These are phyloP conservation scores for Protaetia brevitarsis DNA, from an alignment of 1,140 invertebrate genomes.

Conservation along the genomic window DNA sequence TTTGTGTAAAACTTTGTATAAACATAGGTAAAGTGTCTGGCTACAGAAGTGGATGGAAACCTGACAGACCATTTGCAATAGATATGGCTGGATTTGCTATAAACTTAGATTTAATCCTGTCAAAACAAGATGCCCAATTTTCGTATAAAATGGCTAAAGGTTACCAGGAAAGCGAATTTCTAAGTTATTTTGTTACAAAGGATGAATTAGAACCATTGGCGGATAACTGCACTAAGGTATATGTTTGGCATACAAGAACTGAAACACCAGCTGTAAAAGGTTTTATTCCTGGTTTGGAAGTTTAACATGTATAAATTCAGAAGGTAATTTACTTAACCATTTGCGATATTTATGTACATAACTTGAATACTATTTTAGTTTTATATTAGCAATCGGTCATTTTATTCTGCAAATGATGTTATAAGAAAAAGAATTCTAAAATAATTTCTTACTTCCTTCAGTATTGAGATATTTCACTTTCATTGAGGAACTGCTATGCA, in stretches of 20 bases:
- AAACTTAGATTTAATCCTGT: slow-evolving; percentile 75
- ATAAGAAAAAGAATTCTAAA: too few relatives aligned
- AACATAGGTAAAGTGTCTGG: slow-evolving; percentile 69
- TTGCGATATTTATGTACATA: neutral
- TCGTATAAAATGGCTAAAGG: slow-evolving; percentile 80
- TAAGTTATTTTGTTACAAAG: slow-evolving; percentile 73
- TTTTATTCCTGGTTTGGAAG: slow-evolving; percentile 74
- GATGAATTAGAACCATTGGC: slow-evolving; percentile 86
- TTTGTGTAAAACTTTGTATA: too few relatives aligned
- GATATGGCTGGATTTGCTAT: slow-evolving; percentile 99
- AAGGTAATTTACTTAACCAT: too few relatives aligned
- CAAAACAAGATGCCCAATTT: slow-evolving; percentile 76
- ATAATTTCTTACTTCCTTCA: too few relatives aligned
- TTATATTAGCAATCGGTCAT: too few relatives aligned
- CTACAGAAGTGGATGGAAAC: slow-evolving; percentile 83
- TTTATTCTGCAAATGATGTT: too few relatives aligned
- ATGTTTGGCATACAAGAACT: slow-evolving; percentile 97
- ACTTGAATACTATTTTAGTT: neutral
- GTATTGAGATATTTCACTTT: too few relatives aligned
- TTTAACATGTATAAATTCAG: slow-evolving; percentile 54
- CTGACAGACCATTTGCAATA: slow-evolving; percentile 87
- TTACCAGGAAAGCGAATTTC: slow-evolving; percentile 88
- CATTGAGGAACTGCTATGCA: too few relatives aligned
- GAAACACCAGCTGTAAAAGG: slow-evolving; percentile 74
- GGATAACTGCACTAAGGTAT: slow-evolving; percentile 85